Conservation (phyloP, 53 echinoderm and acorn worm genomes). For the Stichopus horrens region DNA sequence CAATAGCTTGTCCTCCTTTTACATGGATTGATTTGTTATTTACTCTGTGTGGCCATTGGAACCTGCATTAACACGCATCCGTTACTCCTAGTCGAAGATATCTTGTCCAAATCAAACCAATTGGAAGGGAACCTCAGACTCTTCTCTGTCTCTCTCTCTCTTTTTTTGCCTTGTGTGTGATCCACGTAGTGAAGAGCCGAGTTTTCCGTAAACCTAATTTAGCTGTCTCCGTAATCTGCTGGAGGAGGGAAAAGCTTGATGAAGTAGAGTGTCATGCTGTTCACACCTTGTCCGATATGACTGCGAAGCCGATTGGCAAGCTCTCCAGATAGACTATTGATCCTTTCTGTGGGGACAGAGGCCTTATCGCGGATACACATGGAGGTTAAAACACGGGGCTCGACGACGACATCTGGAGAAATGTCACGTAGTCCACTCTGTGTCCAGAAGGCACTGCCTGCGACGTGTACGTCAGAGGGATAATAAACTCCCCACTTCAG, state of each 20-base stretch:
- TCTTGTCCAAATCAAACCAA: neutral
- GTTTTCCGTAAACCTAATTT: constrained; percentile 5
- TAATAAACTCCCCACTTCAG: no score
- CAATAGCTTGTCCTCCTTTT: neutral
- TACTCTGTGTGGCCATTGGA: neutral
- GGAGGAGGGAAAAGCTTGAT: neutral
- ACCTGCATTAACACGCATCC: constrained; percentile 14
- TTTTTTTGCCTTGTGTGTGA: neutral
- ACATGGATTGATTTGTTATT: neutral
- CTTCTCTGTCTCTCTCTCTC: neutral
- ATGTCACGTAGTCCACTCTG: constrained; percentile 23
- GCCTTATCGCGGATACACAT: neutral
- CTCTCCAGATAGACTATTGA: constrained; percentile 29
- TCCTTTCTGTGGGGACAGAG: neutral
- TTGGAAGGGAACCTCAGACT: neutral
- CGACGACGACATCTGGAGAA: neutral
- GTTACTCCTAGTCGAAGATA: neutral
- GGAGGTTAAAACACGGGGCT: neutral
- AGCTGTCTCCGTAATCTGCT: constrained; percentile 1
- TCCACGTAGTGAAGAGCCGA: neutral
- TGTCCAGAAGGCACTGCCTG: neutral
- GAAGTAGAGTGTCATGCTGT: constrained; percentile 4
- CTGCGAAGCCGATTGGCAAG: constrained; percentile 27
- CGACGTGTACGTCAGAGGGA: neutral
- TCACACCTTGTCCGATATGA: constrained; percentile 21